Conservation (phyloP, 2,888 invertebrate species). For the Oscheius sp. region DNA sequence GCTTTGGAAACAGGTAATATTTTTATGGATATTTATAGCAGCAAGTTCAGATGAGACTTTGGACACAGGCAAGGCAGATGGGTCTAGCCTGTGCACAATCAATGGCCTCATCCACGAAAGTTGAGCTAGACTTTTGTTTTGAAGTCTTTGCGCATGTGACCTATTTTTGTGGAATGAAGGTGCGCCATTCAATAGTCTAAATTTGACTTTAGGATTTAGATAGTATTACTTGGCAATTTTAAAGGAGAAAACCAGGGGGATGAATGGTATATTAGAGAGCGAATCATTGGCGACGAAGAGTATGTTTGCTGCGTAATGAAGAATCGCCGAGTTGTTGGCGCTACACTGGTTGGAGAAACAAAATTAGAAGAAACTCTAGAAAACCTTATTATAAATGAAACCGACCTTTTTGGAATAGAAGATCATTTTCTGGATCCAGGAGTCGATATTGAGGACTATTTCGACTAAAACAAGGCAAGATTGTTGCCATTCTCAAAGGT, state of each 20-base stretch:
- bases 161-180: slow-evolving; percentile 89
- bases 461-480: too few species aligned
- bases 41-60: slow-evolving; percentile 82
- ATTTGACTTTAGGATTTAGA: slow-evolving; percentile 40
- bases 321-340: slow-evolving; percentile 87
- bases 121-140: slow-evolving; percentile 85
- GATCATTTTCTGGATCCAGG: slow-evolving; percentile 92
- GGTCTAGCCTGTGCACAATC: slow-evolving; percentile 90
- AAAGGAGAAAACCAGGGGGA: slow-evolving; percentile 50
- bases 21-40: neutral
- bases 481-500: too few species aligned
- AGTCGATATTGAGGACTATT: slow-evolving; percentile 98
- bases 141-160: slow-evolving; percentile 97
- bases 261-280: slow-evolving; percentile 40
- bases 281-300: slow-evolving; percentile 62
- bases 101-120: slow-evolving; percentile 76
- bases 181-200: slow-evolving; percentile 42
- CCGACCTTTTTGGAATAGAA: slow-evolving; percentile 86
- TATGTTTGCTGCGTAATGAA: slow-evolving; percentile 86
- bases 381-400: slow-evolving; percentile 83
- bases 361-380: slow-evolving; percentile 83
- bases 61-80: slow-evolving; percentile 99
- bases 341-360: slow-evolving; percentile 93
- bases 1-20: slow-evolving; percentile 73
- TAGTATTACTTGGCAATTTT: slow-evolving; percentile 66